phyloP scores from a whole-genome alignment of 2,888 invertebrate species.

The Pyrochroa serraticornis region DNA sequence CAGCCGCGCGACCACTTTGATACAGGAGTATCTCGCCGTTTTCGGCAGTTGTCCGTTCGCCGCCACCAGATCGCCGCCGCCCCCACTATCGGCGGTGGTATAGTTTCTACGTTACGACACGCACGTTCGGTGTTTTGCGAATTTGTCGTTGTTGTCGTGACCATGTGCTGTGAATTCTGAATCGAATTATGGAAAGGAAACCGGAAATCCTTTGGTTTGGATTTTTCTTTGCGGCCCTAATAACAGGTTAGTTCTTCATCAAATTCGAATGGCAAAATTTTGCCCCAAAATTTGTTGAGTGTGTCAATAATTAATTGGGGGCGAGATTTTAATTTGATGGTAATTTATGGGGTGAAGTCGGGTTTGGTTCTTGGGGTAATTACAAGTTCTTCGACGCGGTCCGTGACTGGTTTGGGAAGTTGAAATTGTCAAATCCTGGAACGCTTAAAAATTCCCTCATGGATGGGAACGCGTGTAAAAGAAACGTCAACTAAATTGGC shows the following conservation, averaged over 20 bases:
- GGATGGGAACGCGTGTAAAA: too few relatives aligned
- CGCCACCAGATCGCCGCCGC: slow-evolving; percentile 16
- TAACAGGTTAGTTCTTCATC: slow-evolving; percentile 6
- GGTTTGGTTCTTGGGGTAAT: too few relatives aligned
- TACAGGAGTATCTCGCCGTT: not conserved
- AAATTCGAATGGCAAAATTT: too few relatives aligned
- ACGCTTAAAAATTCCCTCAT: too few relatives aligned
- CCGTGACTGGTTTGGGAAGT: too few relatives aligned
- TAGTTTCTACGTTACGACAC: not conserved
- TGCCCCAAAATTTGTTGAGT: too few relatives aligned
- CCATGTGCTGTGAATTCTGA: slow-evolving; percentile 19
- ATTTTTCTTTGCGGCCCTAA: slow-evolving; percentile 5
- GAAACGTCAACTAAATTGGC: too few relatives aligned
- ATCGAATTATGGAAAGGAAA: slow-evolving; percentile 10
- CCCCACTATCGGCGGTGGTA: not conserved
- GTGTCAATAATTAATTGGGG: too few relatives aligned
- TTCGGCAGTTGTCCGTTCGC: slow-evolving; percentile 12
- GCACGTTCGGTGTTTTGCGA: not conserved
- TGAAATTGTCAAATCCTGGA: too few relatives aligned
- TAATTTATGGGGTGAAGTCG: too few relatives aligned
- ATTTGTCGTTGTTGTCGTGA: slow-evolving; percentile 10
- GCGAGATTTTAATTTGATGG: too few relatives aligned
- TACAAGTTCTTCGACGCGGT: too few relatives aligned
- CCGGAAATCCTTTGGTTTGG: slow-evolving; percentile 4
- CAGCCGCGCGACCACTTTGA: slow-evolving; percentile 13